Evolutionary conservation across 1,140 invertebrate species (phyloP).

Genomic region (Heliconius nattereri): DNA sequence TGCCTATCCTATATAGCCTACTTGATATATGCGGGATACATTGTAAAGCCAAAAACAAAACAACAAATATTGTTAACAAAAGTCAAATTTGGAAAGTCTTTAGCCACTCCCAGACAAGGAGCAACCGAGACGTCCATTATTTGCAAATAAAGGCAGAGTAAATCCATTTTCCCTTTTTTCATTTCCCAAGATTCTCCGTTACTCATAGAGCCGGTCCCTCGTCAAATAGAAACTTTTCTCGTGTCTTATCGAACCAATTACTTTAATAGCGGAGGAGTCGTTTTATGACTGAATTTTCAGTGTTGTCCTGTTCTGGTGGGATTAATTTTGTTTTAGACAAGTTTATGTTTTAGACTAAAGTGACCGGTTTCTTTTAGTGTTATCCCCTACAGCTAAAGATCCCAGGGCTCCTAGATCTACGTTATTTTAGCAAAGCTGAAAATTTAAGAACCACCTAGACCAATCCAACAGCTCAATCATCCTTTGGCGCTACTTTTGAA

Average conservation of each 20-base stretch:
- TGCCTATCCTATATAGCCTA: not conserved
- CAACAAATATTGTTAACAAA: slow-evolving; percentile 7
- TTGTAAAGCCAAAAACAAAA: not conserved
- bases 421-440: too few species aligned
- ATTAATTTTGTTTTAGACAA: slow-evolving; percentile 27
- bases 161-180: slow-evolving; percentile 60
- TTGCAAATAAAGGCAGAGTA: slow-evolving; percentile 61
- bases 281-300: slow-evolving; percentile 42
- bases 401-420: too few species aligned
- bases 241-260: slow-evolving; percentile 73
- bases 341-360: slow-evolving; percentile 18
- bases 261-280: slow-evolving; percentile 43
- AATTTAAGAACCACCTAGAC: too few species aligned
- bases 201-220: slow-evolving; percentile 68
- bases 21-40: too few species aligned
- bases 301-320: slow-evolving; percentile 23
- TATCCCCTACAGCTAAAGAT: not conserved
- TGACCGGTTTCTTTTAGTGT: not conserved
- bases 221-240: slow-evolving; percentile 72
- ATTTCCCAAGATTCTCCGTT: slow-evolving; percentile 62
- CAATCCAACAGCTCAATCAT: too few species aligned
- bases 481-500: too few species aligned
- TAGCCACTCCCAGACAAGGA: slow-evolving; percentile 27
- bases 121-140: slow-evolving; percentile 46
- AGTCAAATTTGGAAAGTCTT: slow-evolving; percentile 19